phyloP scores from a whole-genome alignment of 2,888 invertebrate species.

The Schizaphis graminum region DNA sequence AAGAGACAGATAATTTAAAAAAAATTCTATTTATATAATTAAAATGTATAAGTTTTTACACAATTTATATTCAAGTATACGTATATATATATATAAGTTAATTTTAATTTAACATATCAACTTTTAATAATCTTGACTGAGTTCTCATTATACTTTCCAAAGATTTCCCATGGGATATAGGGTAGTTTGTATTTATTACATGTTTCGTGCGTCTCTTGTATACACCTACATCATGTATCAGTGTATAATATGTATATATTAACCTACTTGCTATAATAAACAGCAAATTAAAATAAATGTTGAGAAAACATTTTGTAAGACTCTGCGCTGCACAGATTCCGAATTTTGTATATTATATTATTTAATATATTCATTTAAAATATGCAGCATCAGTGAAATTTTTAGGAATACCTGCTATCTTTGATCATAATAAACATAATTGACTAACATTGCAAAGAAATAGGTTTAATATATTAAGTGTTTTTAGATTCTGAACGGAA shows the following conservation, averaged over 20 bases:
- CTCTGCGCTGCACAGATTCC: neutral
- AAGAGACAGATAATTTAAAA: neutral
- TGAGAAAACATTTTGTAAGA: neutral
- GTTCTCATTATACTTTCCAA: slow-evolving; percentile 58
- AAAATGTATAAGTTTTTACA: neutral
- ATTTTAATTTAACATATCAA: slow-evolving; percentile 56
- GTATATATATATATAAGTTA: neutral
- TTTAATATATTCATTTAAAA: neutral
- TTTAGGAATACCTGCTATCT: neutral
- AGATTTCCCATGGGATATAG: slow-evolving; percentile 56
- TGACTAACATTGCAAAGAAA: too few species aligned
- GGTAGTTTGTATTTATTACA: slow-evolving; percentile 58
- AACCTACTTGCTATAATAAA: slow-evolving; percentile 40
- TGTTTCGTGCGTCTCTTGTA: neutral
- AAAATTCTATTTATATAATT: neutral
- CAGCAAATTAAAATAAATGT: slow-evolving; percentile 43
- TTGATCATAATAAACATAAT: too few species aligned
- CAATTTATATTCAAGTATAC: neutral
- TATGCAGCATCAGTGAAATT: neutral
- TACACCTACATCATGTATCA: neutral
- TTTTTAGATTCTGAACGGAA: too few species aligned
- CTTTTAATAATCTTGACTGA: slow-evolving; percentile 61
- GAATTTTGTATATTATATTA: neutral
- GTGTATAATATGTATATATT: slow-evolving; percentile 1
- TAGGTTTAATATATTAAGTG: too few species aligned